Evolutionary conservation across 2,888 invertebrate genomes (phyloP).

Genomic region (Eristalinus aeneus): DNA sequence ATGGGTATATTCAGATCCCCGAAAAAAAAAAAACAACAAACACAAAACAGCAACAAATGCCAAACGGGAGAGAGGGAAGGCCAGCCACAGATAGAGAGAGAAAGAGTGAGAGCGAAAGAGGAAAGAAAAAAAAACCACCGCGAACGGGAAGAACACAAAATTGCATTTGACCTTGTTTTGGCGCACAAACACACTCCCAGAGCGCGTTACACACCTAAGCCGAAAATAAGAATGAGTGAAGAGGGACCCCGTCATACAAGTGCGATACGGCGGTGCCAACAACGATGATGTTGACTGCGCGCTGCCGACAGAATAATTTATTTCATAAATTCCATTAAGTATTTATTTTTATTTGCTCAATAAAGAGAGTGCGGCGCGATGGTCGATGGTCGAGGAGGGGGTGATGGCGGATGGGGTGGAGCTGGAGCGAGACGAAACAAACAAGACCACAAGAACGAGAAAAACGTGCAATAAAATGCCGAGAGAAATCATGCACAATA

Average conservation of each 20-base stretch:
- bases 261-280: slow-evolving; percentile 7
- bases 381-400: background rate
- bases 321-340: slow-evolving; percentile 66
- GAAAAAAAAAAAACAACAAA: background rate
- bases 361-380: background rate
- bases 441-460: slow-evolving; percentile 9
- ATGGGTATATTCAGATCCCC: background rate
- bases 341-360: slow-evolving; percentile 48
- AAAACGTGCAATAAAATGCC: slow-evolving; percentile 28
- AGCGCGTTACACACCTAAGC: background rate
- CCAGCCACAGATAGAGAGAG: slow-evolving; percentile 13
- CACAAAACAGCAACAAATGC: background rate
- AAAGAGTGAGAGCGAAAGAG: slow-evolving; percentile 5
- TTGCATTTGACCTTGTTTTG: slow-evolving; percentile 71
- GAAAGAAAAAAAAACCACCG: slow-evolving; percentile 11
- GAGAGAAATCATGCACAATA: slow-evolving; percentile 27
- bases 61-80: background rate
- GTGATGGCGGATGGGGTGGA: too few relatives aligned
- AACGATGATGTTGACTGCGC: slow-evolving; percentile 37
- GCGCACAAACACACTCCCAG: slow-evolving; percentile 33
- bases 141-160: slow-evolving; percentile 62
- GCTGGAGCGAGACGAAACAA: slow-evolving; percentile 5
- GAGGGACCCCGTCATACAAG: slow-evolving; percentile 30
- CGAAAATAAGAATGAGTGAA: slow-evolving; percentile 8
- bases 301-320: slow-evolving; percentile 68